Evolutionary conservation across 1,140 invertebrate species (phyloP), one percentile per base, ranked within the genome.

Genomic region (Drosophila melanogaster): DNA sequence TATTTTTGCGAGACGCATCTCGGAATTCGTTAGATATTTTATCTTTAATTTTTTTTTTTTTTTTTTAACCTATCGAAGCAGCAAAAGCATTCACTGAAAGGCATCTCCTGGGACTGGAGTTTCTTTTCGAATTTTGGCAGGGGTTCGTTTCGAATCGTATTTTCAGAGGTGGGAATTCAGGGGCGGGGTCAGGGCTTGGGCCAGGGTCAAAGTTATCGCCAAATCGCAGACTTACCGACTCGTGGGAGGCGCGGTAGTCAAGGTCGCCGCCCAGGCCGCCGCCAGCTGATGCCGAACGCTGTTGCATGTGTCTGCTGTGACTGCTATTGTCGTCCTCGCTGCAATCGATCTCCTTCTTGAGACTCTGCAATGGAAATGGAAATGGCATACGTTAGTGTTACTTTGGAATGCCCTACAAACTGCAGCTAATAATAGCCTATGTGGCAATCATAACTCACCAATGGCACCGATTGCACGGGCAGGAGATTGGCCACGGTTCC

Each of bases 301-400:
- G 90, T 86, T 90, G 90, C 86, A 91, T 90, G 79, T 91, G 90
- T 79, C 90, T 86, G 54, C 90, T 91, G 80, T 87, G 84, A 69
- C 83, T 91, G 76, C 90, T 95, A 64, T 96, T 96, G 81, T 97
- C 96, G 76, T 94, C 94, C 77, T 93, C 94, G 83, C 94, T 94
- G 92, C 96, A 97, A 90, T 97, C 96, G 77, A 96, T 95, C 94
- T 97, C 96, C 93, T 97, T 97, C 92, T 97, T 97, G 81, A 97
- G 93, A 43, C 96, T 97, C 96, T 97, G 94, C 44, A 12, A 26
- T 0, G 33, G 15, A 50, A n/a, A n/a, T n/a, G n/a, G n/a, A n/a
- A n/a, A 44, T 38, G 14, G 14, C 37, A 38, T 3, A 30, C 1
- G 30, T 30, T 7, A 30, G 1, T 7, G 7, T 30, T 8, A 7